Evolutionary conservation across 1,140 invertebrate genomes (phyloP).

Genomic region (Eubasilissa regina): DNA sequence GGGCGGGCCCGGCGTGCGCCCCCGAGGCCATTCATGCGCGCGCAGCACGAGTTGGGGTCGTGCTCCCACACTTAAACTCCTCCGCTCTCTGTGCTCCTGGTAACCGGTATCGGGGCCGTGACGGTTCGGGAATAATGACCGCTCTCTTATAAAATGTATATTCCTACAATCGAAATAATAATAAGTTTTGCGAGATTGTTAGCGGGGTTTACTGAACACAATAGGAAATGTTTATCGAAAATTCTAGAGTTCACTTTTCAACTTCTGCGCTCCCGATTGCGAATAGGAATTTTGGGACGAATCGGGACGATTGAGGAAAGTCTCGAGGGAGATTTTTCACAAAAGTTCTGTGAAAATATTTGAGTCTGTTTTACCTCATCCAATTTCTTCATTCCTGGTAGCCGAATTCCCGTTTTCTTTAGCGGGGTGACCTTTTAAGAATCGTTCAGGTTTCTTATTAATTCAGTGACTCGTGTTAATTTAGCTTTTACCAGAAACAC

Average conservation of each 20-base stretch:
- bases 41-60: constrained; percentile 30
- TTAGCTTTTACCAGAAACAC: no score
- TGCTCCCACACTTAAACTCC: constrained; percentile 28
- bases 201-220: neutral
- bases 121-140: neutral
- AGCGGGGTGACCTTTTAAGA: no score
- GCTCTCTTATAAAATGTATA: neutral
- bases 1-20: constrained; percentile 23
- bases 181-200: neutral
- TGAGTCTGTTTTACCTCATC: neutral
- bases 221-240: no score
- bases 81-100: neutral
- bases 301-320: constrained; percentile 18
- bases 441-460: no score
- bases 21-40: constrained; percentile 39
- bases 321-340: neutral
- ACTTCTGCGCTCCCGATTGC: neutral
- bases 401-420: constrained; percentile 10
- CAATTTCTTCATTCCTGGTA: neutral
- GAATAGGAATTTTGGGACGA: constrained; percentile 20
- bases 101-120: neutral
- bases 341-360: neutral
- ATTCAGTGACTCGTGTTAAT: no score
- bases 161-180: neutral
- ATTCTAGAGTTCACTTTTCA: neutral